Conservation (phyloP, 2,888 invertebrate species). For the Pardosa pseudoannulata region DNA sequence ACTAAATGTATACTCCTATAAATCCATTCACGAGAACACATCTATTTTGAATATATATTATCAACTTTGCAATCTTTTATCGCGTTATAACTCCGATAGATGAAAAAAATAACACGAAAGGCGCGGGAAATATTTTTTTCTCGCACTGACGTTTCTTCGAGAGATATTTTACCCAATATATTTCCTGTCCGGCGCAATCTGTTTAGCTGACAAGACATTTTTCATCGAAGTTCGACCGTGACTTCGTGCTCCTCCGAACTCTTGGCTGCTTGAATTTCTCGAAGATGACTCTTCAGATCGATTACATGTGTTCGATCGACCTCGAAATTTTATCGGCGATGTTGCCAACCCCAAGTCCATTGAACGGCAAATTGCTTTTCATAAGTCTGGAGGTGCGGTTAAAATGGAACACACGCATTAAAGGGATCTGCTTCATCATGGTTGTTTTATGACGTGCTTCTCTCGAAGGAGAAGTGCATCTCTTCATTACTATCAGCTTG, state of each 20-base stretch:
- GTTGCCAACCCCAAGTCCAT: not conserved
- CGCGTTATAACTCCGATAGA: not conserved
- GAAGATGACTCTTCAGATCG: not conserved
- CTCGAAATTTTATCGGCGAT: not conserved
- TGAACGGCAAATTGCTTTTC: not conserved
- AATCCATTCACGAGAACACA: not conserved
- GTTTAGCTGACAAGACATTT: conserved; percentile 15
- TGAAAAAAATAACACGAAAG: not conserved
- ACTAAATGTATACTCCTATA: too few relatives aligned
- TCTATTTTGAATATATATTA: not conserved
- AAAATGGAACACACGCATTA: too few relatives aligned
- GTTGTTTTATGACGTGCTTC: too few relatives aligned
- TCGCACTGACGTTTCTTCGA: not conserved
- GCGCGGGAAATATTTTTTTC: not conserved
- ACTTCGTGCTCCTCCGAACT: not conserved
- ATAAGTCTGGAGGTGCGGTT: not conserved
- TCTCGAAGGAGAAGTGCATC: too few relatives aligned
- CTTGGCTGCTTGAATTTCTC: not conserved
- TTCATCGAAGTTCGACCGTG: not conserved
- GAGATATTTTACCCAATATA: not conserved
- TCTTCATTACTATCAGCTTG: too few relatives aligned
- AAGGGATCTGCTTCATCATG: too few relatives aligned
- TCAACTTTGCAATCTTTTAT: not conserved
- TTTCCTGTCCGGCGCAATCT: not conserved
- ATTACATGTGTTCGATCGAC: conserved; percentile 8